Evolutionary conservation across 2,113 vertebrate genomes (phyloP).

Genomic region (Upupa epops): DNA sequence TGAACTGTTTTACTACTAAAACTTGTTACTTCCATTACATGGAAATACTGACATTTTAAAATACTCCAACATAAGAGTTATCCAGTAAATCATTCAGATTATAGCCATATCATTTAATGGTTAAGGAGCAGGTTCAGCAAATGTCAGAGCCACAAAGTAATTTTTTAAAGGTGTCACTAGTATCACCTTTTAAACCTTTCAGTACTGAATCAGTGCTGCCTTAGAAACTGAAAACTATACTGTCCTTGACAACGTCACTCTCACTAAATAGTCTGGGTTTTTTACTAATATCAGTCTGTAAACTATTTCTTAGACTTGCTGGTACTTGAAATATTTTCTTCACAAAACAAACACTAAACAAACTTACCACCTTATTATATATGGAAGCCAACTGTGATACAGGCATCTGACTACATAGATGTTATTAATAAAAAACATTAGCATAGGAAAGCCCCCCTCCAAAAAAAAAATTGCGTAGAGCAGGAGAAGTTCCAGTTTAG

Average conservation of each 20-base stretch:
- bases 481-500: neutral
- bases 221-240: conserved; percentile 43
- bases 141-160: neutral
- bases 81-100: neutral
- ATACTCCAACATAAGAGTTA: neutral
- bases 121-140: neutral
- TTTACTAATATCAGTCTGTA: neutral
- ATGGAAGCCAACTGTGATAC: conserved; percentile 11
- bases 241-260: conserved; percentile 40
- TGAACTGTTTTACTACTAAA: neutral
- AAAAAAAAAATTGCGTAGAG: neutral
- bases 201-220: conserved; percentile 5
- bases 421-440: conserved; percentile 14
- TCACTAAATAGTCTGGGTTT: conserved; percentile 41
- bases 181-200: conserved; percentile 49
- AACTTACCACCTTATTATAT: neutral
- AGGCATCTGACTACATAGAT: conserved; percentile 10
- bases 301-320: neutral
- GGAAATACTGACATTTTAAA: neutral
- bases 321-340: conserved; percentile 1
- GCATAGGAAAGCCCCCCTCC: neutral
- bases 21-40: neutral
- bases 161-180: neutral
- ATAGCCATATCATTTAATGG: neutral
- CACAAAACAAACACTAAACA: conserved; percentile 18